Evolutionary conservation across 37 sponge, comb jelly and placozoan genomes (phyloP).

Genomic region (Bolinopsis microptera): DNA sequence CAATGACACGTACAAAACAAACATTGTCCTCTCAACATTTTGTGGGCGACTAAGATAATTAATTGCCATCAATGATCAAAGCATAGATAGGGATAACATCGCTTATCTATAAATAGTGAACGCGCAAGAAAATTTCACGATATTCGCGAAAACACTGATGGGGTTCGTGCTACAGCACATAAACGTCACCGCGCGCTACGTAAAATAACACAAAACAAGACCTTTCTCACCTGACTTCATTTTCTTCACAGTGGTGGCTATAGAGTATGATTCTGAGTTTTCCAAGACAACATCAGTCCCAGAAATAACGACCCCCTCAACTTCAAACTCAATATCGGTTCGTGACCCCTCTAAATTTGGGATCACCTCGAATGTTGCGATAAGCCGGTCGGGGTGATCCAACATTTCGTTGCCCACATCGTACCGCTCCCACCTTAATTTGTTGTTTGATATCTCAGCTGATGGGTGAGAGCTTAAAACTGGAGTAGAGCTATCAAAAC

Average conservation of each 20-base stretch:
- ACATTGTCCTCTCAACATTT: too few relatives aligned
- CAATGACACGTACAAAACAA: too few relatives aligned
- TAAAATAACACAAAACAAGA: background rate
- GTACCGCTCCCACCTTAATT: constrained; percentile 10
- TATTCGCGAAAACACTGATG: background rate
- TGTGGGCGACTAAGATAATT: too few relatives aligned
- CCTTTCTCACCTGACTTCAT: background rate
- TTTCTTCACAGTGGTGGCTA: constrained; percentile 13
- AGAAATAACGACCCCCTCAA: constrained; percentile 12
- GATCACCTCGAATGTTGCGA: background rate
- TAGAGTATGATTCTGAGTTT: constrained; percentile 7
- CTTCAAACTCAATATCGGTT: constrained; percentile 50
- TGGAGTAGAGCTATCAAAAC: background rate
- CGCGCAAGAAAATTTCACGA: background rate
- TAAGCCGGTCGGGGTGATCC: background rate
- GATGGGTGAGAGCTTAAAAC: background rate
- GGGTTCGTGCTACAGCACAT: background rate
- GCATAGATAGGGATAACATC: too few relatives aligned
- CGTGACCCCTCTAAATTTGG: background rate
- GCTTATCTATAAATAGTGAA: background rate
- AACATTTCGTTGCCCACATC: constrained; percentile 25
- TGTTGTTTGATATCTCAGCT: background rate
- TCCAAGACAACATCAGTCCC: constrained; percentile 33
- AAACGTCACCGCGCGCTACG: constrained; percentile 45
- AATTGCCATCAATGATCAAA: too few relatives aligned